Evolutionary conservation across 2,888 invertebrate genomes (phyloP).

Genomic region (Andrena marginata): DNA sequence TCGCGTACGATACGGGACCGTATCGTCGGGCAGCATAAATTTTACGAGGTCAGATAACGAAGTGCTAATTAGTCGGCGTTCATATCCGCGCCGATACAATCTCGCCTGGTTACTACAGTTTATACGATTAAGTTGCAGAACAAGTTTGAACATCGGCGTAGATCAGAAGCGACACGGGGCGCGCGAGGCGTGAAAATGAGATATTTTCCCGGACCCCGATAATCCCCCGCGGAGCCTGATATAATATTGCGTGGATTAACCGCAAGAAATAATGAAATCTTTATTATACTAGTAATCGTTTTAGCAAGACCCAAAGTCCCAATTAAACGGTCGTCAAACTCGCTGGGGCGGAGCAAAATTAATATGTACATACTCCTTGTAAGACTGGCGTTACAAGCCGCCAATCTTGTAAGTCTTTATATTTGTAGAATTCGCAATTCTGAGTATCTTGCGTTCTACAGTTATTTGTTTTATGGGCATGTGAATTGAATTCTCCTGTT

Average conservation of each 20-base stretch:
- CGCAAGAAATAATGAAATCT: neutral
- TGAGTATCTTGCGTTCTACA: no score
- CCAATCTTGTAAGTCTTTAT: no score
- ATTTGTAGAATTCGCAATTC: no score
- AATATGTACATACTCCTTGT: no score
- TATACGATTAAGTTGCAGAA: constrained; percentile 61
- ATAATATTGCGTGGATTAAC: neutral
- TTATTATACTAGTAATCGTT: neutral
- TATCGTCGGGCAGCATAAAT: constrained; percentile 51
- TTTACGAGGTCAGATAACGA: constrained; percentile 60
- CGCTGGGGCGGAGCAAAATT: no score
- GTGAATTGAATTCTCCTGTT: no score
- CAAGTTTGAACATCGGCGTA: constrained; percentile 54
- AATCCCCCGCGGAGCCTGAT: constrained; percentile 1
- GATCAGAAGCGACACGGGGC: constrained; percentile 51
- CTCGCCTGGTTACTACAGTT: constrained; percentile 44
- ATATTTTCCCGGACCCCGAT: constrained; percentile 37
- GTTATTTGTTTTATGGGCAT: no score
- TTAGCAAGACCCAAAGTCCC: neutral
- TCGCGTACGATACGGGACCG: constrained; percentile 11
- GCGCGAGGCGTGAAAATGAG: constrained; percentile 58
- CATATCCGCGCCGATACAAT: constrained; percentile 62
- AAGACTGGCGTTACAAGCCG: no score
- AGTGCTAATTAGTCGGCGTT: constrained; percentile 65
- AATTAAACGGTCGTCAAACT: no score